Conservation (phyloP, 1,140 invertebrate species). For the Nasonia longicornis region DNA sequence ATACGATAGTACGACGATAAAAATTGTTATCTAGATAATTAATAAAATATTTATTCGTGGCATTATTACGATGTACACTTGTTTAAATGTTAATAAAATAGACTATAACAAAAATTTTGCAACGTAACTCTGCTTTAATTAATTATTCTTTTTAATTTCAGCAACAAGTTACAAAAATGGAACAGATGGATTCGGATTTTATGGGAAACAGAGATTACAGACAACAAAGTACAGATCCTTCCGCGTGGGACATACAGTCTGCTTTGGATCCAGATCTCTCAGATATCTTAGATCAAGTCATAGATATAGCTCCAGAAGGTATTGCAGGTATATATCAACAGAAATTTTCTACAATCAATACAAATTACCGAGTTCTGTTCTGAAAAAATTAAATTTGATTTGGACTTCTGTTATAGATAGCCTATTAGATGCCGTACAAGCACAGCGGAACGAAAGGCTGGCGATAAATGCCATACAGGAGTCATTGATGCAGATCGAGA, state of each 20-base stretch:
- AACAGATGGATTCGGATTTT: constrained; percentile 66
- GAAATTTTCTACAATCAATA: background rate
- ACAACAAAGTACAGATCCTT: constrained; percentile 59
- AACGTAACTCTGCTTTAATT: background rate
- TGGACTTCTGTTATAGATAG: constrained; percentile 61
- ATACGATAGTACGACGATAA: background rate
- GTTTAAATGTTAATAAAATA: background rate
- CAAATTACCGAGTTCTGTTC: background rate
- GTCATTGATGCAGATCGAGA: constrained; percentile 87
- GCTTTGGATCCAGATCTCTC: constrained; percentile 79
- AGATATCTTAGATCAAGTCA: constrained; percentile 86
- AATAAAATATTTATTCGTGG: background rate
- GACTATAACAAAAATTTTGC: too few relatives aligned
- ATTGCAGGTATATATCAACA: constrained; percentile 51
- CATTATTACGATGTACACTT: background rate
- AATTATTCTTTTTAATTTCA: constrained; percentile 47
- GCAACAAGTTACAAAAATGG: constrained; percentile 65
- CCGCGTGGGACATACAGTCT: constrained; percentile 66
- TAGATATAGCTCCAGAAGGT: constrained; percentile 79
- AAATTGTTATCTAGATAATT: background rate
- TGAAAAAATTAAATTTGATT: constrained; percentile 46
- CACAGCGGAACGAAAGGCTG: constrained; percentile 77
- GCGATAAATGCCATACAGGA: constrained; percentile 92
- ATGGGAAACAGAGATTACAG: constrained; percentile 60
- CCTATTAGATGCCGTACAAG: constrained; percentile 67